A percentile compares a stretch with the other conserved stretches of the same genome.
Evolutionary conservation across 2,888 invertebrate species (phyloP).

Genomic region (Apodemia hepburni): DNA sequence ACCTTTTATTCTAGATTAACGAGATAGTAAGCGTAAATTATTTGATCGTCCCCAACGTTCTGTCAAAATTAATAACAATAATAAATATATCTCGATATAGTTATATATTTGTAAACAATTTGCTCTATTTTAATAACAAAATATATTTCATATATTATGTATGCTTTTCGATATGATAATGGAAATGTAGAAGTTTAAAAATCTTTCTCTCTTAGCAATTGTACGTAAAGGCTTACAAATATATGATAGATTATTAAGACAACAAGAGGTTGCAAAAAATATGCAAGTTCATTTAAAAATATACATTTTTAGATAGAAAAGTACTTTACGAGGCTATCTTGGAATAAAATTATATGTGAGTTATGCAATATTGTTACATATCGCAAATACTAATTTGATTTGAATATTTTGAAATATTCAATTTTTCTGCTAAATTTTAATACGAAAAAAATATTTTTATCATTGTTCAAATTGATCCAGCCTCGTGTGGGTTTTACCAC

Average conservation of each 20-base stretch:
- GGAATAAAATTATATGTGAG: too few species aligned
- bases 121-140: conserved; percentile 16
- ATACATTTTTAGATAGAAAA: background rate
- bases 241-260: background rate
- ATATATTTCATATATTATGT: conserved; percentile 40
- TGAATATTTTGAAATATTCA: too few species aligned
- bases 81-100: conserved; percentile 30
- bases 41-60: conserved; percentile 53
- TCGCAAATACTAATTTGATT: too few species aligned
- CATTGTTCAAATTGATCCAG: background rate
- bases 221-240: conserved; percentile 37
- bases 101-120: conserved; percentile 40
- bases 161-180: conserved; percentile 37
- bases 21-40: conserved; percentile 77
- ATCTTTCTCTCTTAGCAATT: conserved; percentile 70
- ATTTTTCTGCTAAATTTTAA: too few species aligned
- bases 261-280: background rate
- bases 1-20: conserved; percentile 66
- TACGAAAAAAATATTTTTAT: too few species aligned
- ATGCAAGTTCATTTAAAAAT: background rate
- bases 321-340: background rate
- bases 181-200: conserved; percentile 31
- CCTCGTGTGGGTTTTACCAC: background rate
- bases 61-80: conserved; percentile 41
- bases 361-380: too few species aligned